These are phyloP conservation scores for Caenorhabditis doughertyi DNA, from an alignment of 2,888 invertebrate genomes.

Conservation along the genomic window DNA sequence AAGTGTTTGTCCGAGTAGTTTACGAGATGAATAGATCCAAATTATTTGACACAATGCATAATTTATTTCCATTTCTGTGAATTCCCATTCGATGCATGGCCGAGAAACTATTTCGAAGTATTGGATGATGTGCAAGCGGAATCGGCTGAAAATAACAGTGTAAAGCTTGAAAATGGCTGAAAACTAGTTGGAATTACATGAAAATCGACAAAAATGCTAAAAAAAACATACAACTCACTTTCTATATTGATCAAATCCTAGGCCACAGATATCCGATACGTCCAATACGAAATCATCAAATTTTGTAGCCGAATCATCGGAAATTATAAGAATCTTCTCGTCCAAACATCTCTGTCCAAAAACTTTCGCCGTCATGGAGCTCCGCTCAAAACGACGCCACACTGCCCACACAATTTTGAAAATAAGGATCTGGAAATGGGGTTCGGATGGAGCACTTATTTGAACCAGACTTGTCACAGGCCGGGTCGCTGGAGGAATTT, in stretches of 20 bases:
- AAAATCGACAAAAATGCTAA: neutral
- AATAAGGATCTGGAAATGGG: constrained; percentile 18
- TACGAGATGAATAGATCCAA: constrained; percentile 43
- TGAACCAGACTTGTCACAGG: no score
- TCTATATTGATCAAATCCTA: constrained; percentile 8
- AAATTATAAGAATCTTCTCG: constrained; percentile 42
- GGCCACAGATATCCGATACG: constrained; percentile 12
- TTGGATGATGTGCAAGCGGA: constrained; percentile 13
- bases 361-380: constrained; percentile 25
- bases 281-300: constrained; percentile 27
- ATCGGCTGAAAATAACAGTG: neutral
- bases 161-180: neutral
- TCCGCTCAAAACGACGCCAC: constrained; percentile 54
- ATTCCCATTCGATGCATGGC: constrained; percentile 33
- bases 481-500: no score
- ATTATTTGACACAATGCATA: constrained; percentile 40
- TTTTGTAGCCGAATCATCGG: constrained; percentile 5
- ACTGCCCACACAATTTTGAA: constrained; percentile 64
- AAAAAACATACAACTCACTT: neutral
- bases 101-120: constrained; percentile 31
- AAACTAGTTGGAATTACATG: neutral
- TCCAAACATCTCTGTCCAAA: constrained; percentile 38
- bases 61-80: constrained; percentile 19
- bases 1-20: constrained; percentile 43
- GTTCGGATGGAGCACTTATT: no score